Percentiles rank a stretch among this genome's conserved stretches.
These are phyloP conservation scores for Rhabdornis inornatus DNA, from an alignment of 2,113 vertebrate genomes.

Conservation along the genomic window DNA sequence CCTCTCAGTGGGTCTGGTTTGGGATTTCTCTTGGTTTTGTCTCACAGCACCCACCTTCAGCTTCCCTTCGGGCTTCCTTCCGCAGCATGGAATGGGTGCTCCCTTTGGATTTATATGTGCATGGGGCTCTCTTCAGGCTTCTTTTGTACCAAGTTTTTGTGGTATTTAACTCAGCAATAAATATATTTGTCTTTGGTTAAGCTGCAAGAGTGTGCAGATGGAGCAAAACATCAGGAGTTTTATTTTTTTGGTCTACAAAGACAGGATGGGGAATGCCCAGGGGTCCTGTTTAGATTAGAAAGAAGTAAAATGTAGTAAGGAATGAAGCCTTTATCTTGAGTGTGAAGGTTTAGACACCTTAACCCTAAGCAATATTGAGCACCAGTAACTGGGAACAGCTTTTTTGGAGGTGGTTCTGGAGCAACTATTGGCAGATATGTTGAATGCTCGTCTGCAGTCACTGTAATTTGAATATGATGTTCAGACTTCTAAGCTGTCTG, in stretches of 20 bases:
- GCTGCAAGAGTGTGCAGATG: neutral
- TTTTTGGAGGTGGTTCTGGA: slow-evolving; percentile 20
- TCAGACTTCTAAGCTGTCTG: slow-evolving; percentile 24
- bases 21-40: neutral
- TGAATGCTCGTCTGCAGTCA: neutral
- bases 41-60: neutral
- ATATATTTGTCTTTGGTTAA: neutral
- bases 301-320: neutral
- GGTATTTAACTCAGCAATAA: neutral
- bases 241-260: neutral
- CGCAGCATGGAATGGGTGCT: neutral
- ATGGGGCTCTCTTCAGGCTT: neutral
- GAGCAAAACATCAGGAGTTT: neutral
- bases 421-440: neutral
- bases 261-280: neutral
- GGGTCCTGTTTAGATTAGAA: neutral
- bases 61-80: neutral
- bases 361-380: neutral
- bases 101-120: neutral
- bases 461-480: slow-evolving; percentile 6
- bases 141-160: neutral
- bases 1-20: neutral
- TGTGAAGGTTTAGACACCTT: neutral
- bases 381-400: neutral
- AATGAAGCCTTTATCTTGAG: neutral